These are phyloP conservation scores for Leptodactylus fuscus DNA, from an alignment of 2,113 vertebrate genomes.

Conservation along the genomic window DNA sequence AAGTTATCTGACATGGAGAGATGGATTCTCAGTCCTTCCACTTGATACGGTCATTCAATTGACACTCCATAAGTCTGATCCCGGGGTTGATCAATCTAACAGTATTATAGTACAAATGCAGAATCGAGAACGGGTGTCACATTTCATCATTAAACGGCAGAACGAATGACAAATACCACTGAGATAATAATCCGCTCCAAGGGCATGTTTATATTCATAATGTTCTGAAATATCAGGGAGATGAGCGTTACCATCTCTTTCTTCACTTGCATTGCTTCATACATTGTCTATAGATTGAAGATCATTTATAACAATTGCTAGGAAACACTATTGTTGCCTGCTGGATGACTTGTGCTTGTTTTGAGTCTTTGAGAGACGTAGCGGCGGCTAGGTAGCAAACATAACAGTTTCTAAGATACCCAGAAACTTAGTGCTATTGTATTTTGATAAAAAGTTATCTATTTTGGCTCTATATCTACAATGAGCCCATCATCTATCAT, in stretches of 20 bases:
- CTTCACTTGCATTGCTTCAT: neutral
- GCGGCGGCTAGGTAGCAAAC: too few species aligned
- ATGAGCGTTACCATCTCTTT: neutral
- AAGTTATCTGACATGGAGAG: constrained; percentile 39
- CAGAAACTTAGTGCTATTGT: too few species aligned
- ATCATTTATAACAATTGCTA: neutral
- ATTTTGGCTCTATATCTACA: too few species aligned
- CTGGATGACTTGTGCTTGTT: neutral
- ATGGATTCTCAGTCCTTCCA: constrained; percentile 27
- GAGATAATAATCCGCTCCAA: constrained; percentile 36
- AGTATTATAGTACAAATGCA: constrained; percentile 32
- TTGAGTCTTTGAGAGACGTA: too few species aligned
- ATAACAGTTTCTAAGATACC: too few species aligned
- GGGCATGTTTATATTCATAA: constrained; percentile 31
- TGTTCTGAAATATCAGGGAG: constrained; percentile 6
- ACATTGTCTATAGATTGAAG: neutral
- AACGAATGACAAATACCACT: constrained; percentile 13
- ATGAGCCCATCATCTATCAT: too few species aligned
- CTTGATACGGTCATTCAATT: constrained; percentile 50
- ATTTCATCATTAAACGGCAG: constrained; percentile 7
- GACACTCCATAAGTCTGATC: constrained; percentile 39
- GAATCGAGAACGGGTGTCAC: constrained; percentile 41
- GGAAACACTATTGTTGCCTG: neutral
- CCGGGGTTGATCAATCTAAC: constrained; percentile 34
- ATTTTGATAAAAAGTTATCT: too few species aligned